A percentile compares a stretch with the other conserved stretches of the same genome.
These are phyloP conservation scores for Habropoda laboriosa DNA, from an alignment of 1,140 invertebrate genomes.

Conservation along the genomic window DNA sequence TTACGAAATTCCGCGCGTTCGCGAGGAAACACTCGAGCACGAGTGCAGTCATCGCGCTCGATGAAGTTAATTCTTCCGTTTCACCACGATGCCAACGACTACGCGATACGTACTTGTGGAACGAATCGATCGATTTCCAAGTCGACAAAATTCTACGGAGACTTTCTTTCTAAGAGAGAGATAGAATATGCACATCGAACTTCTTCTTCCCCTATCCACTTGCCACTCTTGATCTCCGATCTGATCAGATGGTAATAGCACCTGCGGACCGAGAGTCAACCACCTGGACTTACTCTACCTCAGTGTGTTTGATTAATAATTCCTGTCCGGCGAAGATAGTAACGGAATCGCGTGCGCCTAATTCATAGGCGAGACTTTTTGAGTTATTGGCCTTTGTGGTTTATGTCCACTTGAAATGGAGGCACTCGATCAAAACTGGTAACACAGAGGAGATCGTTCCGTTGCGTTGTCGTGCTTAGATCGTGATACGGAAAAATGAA, in stretches of 20 bases:
- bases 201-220: too few relatives aligned
- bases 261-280: slow-evolving; percentile 51
- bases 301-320: slow-evolving; percentile 58
- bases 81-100: too few relatives aligned
- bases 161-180: too few relatives aligned
- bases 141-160: too few relatives aligned
- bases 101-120: too few relatives aligned
- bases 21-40: background rate
- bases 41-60: too few relatives aligned
- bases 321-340: slow-evolving; percentile 35
- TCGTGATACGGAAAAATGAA: background rate
- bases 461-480: background rate
- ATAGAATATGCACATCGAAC: background rate
- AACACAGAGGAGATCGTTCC: background rate
- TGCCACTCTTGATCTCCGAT: slow-evolving; percentile 34
- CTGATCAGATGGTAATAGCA: slow-evolving; percentile 55
- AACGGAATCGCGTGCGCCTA: slow-evolving; percentile 45
- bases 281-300: slow-evolving; percentile 59
- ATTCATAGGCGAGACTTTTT: slow-evolving; percentile 38
- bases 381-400: slow-evolving; percentile 33
- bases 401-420: slow-evolving; percentile 2
- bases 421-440: background rate
- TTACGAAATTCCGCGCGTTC: background rate
- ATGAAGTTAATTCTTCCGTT: too few relatives aligned
- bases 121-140: background rate